Conservation (phyloP, 2,888 invertebrate species). For the Sylvicola fuscatus region DNA sequence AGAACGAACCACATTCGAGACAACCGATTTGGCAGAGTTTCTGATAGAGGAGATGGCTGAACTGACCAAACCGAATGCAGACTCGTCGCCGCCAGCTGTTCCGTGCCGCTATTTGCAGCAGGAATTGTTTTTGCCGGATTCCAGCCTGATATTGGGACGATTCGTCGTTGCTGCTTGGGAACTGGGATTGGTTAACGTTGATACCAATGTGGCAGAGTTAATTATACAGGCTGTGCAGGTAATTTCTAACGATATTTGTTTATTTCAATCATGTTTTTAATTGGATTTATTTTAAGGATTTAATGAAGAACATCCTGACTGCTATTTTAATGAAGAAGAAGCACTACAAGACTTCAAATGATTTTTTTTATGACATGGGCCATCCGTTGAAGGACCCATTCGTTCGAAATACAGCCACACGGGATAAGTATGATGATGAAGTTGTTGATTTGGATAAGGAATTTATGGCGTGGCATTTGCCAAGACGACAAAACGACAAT, state of each 20-base stretch:
- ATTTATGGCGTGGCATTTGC: conserved; percentile 31
- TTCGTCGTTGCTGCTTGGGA: conserved; percentile 81
- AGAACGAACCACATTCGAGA: conserved; percentile 37
- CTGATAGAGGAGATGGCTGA: conserved; percentile 27
- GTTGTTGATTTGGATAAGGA: conserved; percentile 36
- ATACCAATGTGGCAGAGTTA: conserved; percentile 64
- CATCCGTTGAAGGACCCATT: conserved; percentile 61
- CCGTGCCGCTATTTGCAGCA: conserved; percentile 37
- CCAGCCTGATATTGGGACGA: conserved; percentile 60
- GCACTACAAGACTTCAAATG: conserved; percentile 41
- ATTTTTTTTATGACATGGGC: conserved; percentile 64
- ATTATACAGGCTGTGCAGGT: conserved; percentile 60
- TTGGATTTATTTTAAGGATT: conserved; percentile 27
- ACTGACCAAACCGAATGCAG: conserved; percentile 12
- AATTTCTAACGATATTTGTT: conserved; percentile 8
- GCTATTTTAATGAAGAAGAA: conserved; percentile 62
- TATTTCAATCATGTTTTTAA: neutral
- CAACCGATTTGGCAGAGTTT: conserved; percentile 36
- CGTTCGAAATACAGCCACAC: conserved; percentile 46
- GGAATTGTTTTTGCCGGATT: conserved; percentile 67
- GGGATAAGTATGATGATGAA: conserved; percentile 39
- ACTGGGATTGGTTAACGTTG: conserved; percentile 63
- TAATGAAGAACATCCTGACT: conserved; percentile 63
- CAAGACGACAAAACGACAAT: conserved; percentile 46
- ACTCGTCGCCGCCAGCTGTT: conserved; percentile 13